These are phyloP conservation scores for Gallinago undulata DNA, from an alignment of 2,113 vertebrate genomes.

Conservation along the genomic window DNA sequence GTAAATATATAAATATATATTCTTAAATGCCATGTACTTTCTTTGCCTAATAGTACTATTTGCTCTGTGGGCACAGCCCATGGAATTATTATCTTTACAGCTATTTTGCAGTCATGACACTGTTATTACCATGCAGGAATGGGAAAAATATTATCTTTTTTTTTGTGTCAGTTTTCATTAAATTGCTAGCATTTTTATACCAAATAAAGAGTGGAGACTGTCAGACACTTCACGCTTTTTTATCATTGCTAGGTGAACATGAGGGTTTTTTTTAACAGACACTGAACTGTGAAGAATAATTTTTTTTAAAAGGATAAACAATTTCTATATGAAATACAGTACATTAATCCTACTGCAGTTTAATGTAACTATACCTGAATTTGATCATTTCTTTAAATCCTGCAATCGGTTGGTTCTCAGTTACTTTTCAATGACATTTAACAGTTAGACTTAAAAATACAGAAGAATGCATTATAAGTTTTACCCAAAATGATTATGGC, in stretches of 20 bases:
- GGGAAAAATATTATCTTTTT: slow-evolving; percentile 29
- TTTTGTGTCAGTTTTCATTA: slow-evolving; percentile 45
- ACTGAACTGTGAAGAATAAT: slow-evolving; percentile 36
- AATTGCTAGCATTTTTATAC: slow-evolving; percentile 40
- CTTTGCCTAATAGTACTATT: background rate
- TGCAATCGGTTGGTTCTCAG: slow-evolving; percentile 52
- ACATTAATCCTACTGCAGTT: slow-evolving; percentile 40
- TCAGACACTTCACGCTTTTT: background rate
- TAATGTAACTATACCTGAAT: slow-evolving; percentile 35
- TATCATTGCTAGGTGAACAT: background rate
- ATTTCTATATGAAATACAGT: slow-evolving; percentile 55
- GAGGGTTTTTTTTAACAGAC: background rate
- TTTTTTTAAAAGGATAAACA: slow-evolving; percentile 71
- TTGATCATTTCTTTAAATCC: slow-evolving; percentile 61
- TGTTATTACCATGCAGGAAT: background rate
- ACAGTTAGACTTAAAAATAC: slow-evolving; percentile 83
- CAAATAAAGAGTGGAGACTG: slow-evolving; percentile 33
- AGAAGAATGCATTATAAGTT: slow-evolving; percentile 81
- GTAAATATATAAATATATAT: background rate
- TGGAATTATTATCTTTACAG: slow-evolving; percentile 36
- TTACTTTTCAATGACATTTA: slow-evolving; percentile 81
- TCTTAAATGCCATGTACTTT: slow-evolving; percentile 8
- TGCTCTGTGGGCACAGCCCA: slow-evolving; percentile 24
- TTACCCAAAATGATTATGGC: slow-evolving; percentile 90
- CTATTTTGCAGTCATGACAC: slow-evolving; percentile 32